These are phyloP conservation scores for Drosophila punjabiensis DNA, from an alignment of 1,140 invertebrate genomes.

Conservation along the genomic window DNA sequence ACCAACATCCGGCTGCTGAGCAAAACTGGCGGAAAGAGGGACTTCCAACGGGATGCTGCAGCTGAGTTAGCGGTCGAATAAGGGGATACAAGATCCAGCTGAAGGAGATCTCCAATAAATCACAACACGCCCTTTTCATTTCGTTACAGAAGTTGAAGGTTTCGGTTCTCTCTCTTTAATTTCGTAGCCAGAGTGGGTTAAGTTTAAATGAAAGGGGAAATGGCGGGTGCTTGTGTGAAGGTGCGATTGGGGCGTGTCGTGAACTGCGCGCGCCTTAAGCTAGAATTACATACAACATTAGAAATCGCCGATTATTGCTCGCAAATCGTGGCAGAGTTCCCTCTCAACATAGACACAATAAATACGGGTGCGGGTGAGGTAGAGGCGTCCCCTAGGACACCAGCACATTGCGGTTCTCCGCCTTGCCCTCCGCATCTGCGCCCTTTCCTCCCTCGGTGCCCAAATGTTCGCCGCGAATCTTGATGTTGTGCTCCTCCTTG, in stretches of 20 bases:
- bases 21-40: slow-evolving; percentile 92
- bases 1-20: slow-evolving; percentile 90
- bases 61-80: neutral
- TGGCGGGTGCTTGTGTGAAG: slow-evolving; percentile 33
- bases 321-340: slow-evolving; percentile 49
- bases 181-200: slow-evolving; percentile 47
- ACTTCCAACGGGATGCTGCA: slow-evolving; percentile 55
- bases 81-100: neutral
- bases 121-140: slow-evolving; percentile 12
- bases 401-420: slow-evolving; percentile 87
- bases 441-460: slow-evolving; percentile 85
- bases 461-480: slow-evolving; percentile 89
- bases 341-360: slow-evolving; percentile 64
- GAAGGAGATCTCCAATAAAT: slow-evolving; percentile 14
- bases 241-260: slow-evolving; percentile 42
- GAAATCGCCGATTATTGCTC: slow-evolving; percentile 49
- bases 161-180: slow-evolving; percentile 60
- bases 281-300: slow-evolving; percentile 80
- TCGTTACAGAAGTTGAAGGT: slow-evolving; percentile 26
- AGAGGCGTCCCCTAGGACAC: slow-evolving; percentile 83
- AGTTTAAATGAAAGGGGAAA: slow-evolving; percentile 21
- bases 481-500: slow-evolving; percentile 96
- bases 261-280: slow-evolving; percentile 72
- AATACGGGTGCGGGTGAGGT: slow-evolving; percentile 57
- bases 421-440: slow-evolving; percentile 78